Evolutionary conservation across 2,113 vertebrate species (phyloP), one percentile per base, ranked within the genome.

Genomic region (Pterophyllum scalare): DNA sequence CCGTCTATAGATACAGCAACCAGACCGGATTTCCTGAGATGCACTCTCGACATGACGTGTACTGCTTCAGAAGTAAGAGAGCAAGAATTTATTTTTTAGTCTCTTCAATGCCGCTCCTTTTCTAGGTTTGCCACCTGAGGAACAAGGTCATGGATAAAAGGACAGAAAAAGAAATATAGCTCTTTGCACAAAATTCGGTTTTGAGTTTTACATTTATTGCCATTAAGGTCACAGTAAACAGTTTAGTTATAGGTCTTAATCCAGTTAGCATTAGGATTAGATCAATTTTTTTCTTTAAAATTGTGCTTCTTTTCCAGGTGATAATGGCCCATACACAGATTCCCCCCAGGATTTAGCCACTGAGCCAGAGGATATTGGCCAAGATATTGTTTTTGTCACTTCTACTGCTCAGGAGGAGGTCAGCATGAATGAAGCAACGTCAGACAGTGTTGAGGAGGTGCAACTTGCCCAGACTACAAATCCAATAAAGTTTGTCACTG

Each of bases 11-110:
- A 14, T 97, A 96, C 93, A 96, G 95, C 59, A 99, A 99, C 94
- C 98, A 98, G 96, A 99, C 98, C 0, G 97, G 97, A 31, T 99
- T 99, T 89, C 98, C 97, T 1, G 96, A 97, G 31, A 92, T 94
- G 7, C 87, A 94, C 74, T 96, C 94, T 81, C 96, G 76, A 59
- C 97, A 98, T 43, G 97, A 97, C 1, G 97, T 96, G 6, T 99
- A 97, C 90, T 99, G 98, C 90, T 99, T 98, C 79, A 95, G 91
- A 97, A 96, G 98, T 98, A 94, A 95, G 91, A 58, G 10, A 49
- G 17, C 31, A 2, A 7, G 14, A 3, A 2, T 13, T 13, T 52
- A 17, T 15, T 59, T 6, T 38, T 59, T 24, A 20, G 38, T 64
- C 40, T 6, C 9, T 15, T 20, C 20, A 22, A 7, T 67, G 22